Evolutionary conservation across 2,113 vertebrate genomes (phyloP), one percentile per base, ranked within the genome.

Genomic region (Chionis minor): DNA sequence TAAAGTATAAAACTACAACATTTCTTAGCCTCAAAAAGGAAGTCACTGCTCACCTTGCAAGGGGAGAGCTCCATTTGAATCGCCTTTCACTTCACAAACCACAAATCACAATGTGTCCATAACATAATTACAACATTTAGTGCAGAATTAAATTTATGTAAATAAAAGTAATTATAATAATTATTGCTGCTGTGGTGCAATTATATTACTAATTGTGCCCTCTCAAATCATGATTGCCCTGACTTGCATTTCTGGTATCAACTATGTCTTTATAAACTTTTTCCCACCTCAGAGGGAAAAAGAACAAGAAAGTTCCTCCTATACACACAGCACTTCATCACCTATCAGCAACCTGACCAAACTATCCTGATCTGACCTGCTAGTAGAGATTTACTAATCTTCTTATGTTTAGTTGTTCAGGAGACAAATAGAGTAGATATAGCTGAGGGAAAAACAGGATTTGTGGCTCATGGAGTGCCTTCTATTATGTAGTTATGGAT

Each of bases 141-240:
- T 63, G 45, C 55, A 90, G 61, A 61, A 83, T 66, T 96, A 75
- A 74, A 81, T 95, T 90, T 89, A 96, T 86, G 59, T 95, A 97
- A 95, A 95, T 92, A 97, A 89, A 95, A 92, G 24, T 78, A 92
- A 97, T 96, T 95, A 90, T 47, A 78, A 88, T 94, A 91, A 97
- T 97, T 95, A 97, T 65, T 90, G 75, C 74, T 86, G 72, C 88
- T 88, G 66, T 88, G 70, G 67, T 90, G 81, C 59, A 94, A 87
- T 92, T 94, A 69, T 65, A 75, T 62, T 89, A 66, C 58, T 95
- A 95, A 95, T 75, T 92, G 77, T 72, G n/a, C 73, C 89, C 83
- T 90, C 56, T 94, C 49, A 35, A 81, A 92, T 85, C 49, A 81
- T 32, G 33, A 94, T 79, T 6, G 0, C 65, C 63, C 66, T 45